Evolutionary conservation across 1,140 invertebrate species (phyloP).

Genomic region (Bradysia coprophila): DNA sequence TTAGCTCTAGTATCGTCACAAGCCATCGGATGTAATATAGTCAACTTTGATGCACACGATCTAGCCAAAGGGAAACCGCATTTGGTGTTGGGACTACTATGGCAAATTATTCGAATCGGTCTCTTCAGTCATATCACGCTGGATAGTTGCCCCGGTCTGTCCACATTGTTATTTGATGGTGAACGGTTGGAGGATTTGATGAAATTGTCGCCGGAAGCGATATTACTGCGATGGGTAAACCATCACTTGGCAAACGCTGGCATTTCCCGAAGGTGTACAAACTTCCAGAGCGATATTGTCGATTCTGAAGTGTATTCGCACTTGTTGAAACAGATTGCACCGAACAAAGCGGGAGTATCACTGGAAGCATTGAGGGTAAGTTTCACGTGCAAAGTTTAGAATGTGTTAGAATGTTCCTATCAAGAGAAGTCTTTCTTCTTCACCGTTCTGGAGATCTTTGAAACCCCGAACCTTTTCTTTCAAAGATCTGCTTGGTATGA

Average conservation of each 20-base stretch:
- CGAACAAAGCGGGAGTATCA: conserved; percentile 63
- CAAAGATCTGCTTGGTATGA: too few relatives aligned
- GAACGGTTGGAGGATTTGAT: conserved; percentile 86
- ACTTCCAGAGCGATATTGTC: conserved; percentile 88
- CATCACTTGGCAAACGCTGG: conserved; percentile 84
- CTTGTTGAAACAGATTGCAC: conserved; percentile 89
- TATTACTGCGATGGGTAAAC: conserved; percentile 96
- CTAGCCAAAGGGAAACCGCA: conserved; percentile 88
- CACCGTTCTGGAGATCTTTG: too few relatives aligned
- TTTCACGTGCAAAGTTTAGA: too few relatives aligned
- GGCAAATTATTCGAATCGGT: conserved; percentile 98
- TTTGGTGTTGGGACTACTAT: conserved; percentile 86
- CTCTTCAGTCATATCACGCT: conserved; percentile 96
- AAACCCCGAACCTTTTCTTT: too few relatives aligned
- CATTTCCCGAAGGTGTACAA: conserved; percentile 64
- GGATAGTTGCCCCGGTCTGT: conserved; percentile 82
- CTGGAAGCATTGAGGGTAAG: conserved; percentile 56
- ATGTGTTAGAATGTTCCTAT: too few relatives aligned
- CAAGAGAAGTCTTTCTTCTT: too few relatives aligned
- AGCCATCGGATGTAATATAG: conserved; percentile 94
- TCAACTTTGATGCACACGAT: conserved; percentile 97
- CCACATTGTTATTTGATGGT: conserved; percentile 69
- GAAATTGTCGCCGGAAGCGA: conserved; percentile 92
- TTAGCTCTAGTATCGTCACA: conserved; percentile 87
- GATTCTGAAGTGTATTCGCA: conserved; percentile 94